Evolutionary conservation across 2,113 vertebrate genomes (phyloP), one percentile per base, ranked within the genome.

Genomic region (Microtus ochrogaster): DNA sequence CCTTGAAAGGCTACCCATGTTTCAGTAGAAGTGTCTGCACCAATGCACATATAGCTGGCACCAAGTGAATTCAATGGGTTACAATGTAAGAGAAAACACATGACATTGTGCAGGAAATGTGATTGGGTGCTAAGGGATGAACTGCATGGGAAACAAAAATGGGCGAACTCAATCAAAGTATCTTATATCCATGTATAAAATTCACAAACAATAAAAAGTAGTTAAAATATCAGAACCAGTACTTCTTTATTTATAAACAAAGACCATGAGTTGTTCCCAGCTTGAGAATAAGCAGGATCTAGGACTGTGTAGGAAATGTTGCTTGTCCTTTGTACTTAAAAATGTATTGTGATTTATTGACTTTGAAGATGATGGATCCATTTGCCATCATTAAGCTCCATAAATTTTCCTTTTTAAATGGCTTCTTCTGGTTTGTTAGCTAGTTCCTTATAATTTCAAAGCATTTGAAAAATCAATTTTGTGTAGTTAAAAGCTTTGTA

Each of bases 371-470:
- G 2, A 1, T 24, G 24, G 30, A 65, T 10, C 39, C 47, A 72
- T 87, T 77, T 91, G 41, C 49, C 24, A 49, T 92, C 73, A 39
- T 91, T 16, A 1, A 82, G 28, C 66, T 21, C 13, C 21, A 44
- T 81, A 73, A 36, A 7, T 96, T 92, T 95, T 91, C 66, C 91
- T 81, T 94, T 86, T 91, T 65, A 36, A 87, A 76, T 87, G 36
- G 21, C 58, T 96, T 91, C 58, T 96, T 91, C 82, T 89, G 77
- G 21, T 63, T 79, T 94, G 22, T 41, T 63, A 22, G 22, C 21
- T 70, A 52, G 65, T 66, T 22, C 26, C 22, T 92, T 95, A 63
- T 88, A 66, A 87, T 88, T 95, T 90, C 66, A 89, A 95, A 36
- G 11, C 73, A 77, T 91, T 95, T 92, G 24, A 89, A 92, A 95